Evolutionary conservation across 2,113 vertebrate species (phyloP).

Genomic region (Poecilia latipinna): DNA sequence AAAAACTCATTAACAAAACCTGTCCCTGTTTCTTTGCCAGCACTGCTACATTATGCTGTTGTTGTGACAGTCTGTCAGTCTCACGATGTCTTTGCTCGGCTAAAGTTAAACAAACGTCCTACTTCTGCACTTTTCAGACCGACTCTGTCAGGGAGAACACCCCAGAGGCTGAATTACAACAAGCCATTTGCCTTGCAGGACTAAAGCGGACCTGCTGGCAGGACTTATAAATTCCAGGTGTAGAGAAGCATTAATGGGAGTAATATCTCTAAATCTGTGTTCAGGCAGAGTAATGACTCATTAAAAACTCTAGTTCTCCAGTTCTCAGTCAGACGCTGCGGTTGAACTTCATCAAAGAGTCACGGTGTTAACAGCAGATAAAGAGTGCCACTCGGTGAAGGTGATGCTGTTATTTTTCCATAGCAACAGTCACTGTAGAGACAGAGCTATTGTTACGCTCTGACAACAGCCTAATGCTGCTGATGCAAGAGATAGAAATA

Average conservation of each 20-base stretch:
- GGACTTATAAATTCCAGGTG: background rate
- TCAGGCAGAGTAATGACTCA: too few species aligned
- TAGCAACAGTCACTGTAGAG: conserved; percentile 53
- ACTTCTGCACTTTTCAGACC: conserved; percentile 59
- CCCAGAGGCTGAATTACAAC: conserved; percentile 45
- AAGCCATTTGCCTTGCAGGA: conserved; percentile 13
- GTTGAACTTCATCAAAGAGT: background rate
- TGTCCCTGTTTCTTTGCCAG: background rate
- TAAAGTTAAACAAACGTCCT: conserved; percentile 35
- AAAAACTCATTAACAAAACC: too few species aligned
- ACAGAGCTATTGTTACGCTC: conserved; percentile 46
- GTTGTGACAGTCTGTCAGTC: background rate
- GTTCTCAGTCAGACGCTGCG: background rate
- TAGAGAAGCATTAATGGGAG: background rate
- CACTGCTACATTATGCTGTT: background rate
- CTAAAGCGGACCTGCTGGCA: conserved; percentile 18
- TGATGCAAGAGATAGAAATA: conserved; percentile 39
- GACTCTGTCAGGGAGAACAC: conserved; percentile 47
- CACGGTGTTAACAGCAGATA: conserved; percentile 14
- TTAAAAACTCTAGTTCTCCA: background rate
- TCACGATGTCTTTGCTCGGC: conserved; percentile 2
- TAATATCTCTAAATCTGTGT: background rate
- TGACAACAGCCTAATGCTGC: conserved; percentile 36
- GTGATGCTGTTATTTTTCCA: conserved; percentile 40
- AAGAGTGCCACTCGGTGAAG: conserved; percentile 34